Base-by-base conservation (phyloP, 2,888 invertebrate genomes). In the Heterodera filipjevi region DNA sequence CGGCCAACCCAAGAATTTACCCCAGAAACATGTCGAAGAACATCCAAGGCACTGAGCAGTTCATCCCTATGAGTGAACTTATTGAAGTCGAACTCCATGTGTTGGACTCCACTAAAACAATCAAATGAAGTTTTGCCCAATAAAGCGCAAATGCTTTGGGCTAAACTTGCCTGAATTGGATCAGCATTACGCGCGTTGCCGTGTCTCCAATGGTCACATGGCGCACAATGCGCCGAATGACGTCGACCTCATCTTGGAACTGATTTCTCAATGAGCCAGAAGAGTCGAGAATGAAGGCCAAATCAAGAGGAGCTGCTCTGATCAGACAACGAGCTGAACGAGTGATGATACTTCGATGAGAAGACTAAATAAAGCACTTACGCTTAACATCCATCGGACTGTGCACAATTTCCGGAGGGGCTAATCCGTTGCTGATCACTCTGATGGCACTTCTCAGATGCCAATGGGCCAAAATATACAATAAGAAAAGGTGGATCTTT, bases 321-420 rank as follows among this genome's bases (percentile, higher is more conserved):
- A 88, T 84, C 77, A 82, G 82, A 81, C 89, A 89, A 73, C 85
- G 79, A 5, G 86, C 89, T 89, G 81, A 79, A 27, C 27, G 1
- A n/a, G 39, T 10, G n/a, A 39, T 39, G 39, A 12, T 12, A 71
- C 14, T 22, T n/a, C 14, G n/a, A 22, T 22, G 32, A 70, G 30
- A 71, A 39, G 39, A 12, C 39, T 10, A 39, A 10, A 12, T 10
- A 64, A 12, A 16, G 66, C 66, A 53, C 35, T 79, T 68, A 87
- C 87, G 87, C 83, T 87, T 87, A 10, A 83, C 79, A 30, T 85
- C 83, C 68, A 87, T 82, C 12, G 87, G 86, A 59, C 86, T 85
- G 78, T 87, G 86, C 46, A 87, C 87, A 77, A 87, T 86, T 78
- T 87, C 87, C 22, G 87, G 87, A 64, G 86, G 86, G 75, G 87